These are phyloP conservation scores for Erebia palarica DNA, from an alignment of 2,888 invertebrate genomes.

Conservation along the genomic window DNA sequence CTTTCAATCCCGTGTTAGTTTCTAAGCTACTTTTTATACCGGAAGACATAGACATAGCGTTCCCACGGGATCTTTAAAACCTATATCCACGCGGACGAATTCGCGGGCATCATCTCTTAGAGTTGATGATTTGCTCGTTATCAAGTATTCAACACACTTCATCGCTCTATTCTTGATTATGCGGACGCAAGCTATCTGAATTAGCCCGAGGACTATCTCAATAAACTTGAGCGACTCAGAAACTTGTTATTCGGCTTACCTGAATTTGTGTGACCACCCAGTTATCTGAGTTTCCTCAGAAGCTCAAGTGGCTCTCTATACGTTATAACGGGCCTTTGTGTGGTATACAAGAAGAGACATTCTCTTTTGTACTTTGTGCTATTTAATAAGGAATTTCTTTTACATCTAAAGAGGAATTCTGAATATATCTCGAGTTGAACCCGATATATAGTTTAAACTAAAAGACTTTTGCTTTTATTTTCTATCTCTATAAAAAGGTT, in stretches of 20 bases:
- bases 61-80: too few relatives aligned
- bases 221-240: slow-evolving; percentile 5
- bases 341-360: neutral
- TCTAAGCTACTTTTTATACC: too few relatives aligned
- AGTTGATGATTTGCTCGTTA: neutral
- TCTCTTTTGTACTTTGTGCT: slow-evolving; percentile 1
- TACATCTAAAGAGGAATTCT: neutral
- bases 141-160: neutral
- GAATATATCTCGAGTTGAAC: neutral
- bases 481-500: too few relatives aligned
- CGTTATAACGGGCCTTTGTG: neutral
- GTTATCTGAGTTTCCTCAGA: slow-evolving; percentile 9
- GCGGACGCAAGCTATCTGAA: slow-evolving; percentile 14
- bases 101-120: too few relatives aligned
- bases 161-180: slow-evolving; percentile 7
- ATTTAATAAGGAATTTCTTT: neutral
- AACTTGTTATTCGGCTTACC: slow-evolving; percentile 2
- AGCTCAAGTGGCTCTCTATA: slow-evolving; percentile 5
- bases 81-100: too few relatives aligned
- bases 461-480: too few relatives aligned
- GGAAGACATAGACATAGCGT: too few relatives aligned
- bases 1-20: too few relatives aligned
- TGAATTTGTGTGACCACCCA: neutral
- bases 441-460: neutral
- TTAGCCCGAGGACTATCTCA: slow-evolving; percentile 11